These are phyloP conservation scores for Heterochromis multidens DNA, from an alignment of 2,113 vertebrate genomes.

Conservation along the genomic window DNA sequence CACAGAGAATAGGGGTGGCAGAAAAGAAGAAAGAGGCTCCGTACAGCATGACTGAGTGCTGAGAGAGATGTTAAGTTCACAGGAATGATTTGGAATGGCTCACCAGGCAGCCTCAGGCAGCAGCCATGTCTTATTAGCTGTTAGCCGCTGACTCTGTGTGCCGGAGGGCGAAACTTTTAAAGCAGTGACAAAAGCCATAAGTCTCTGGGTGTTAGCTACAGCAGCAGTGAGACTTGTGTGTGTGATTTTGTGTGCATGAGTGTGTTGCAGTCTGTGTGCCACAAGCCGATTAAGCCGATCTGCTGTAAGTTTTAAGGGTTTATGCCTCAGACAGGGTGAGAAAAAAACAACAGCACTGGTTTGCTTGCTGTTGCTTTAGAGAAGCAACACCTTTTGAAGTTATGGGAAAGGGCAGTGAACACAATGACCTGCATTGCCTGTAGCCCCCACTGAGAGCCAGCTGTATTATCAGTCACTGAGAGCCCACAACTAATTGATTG, in stretches of 20 bases:
- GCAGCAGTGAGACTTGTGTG: background rate
- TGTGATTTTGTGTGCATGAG: background rate
- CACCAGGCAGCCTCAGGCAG: background rate
- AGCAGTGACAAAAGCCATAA: background rate
- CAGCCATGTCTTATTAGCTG: constrained; percentile 15
- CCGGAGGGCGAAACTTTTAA: background rate
- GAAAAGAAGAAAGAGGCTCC: constrained; percentile 22
- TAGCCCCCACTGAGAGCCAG: background rate
- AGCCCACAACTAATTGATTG: background rate
- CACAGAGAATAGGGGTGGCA: constrained; percentile 7
- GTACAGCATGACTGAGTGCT: constrained; percentile 26
- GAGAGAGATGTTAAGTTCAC: constrained; percentile 24
- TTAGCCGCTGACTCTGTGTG: constrained; percentile 13
- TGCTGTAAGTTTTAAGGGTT: background rate
- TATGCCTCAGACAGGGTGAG: background rate
- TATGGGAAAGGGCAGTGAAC: background rate
- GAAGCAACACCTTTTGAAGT: background rate
- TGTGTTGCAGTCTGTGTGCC: background rate
- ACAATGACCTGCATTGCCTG: background rate
- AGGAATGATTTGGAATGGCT: constrained; percentile 15
- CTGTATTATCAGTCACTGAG: background rate
- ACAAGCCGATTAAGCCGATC: constrained; percentile 5
- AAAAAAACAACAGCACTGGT: background rate
- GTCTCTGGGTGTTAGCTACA: background rate
- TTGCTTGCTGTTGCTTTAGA: background rate